These are phyloP conservation scores for Antrozous pallidus DNA, from an alignment of 2,797 vertebrate species.

Conservation along the genomic window DNA sequence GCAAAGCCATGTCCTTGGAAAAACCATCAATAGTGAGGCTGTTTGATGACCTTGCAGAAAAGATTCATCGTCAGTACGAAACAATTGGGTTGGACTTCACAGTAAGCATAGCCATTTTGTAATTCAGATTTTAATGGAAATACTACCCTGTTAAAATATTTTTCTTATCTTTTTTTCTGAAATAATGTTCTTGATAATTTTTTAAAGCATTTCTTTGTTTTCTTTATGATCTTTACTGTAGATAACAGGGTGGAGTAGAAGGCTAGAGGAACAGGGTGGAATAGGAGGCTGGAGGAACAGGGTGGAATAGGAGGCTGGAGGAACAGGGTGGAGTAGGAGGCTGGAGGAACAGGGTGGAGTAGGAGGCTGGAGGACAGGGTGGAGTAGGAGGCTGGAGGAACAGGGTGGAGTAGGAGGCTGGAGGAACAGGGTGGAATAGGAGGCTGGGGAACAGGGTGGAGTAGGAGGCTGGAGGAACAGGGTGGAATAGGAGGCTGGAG, in stretches of 20 bases:
- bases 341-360: neutral
- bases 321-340: neutral
- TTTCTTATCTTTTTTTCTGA: neutral
- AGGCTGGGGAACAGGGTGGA: too few species aligned
- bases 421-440: too few species aligned
- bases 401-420: neutral
- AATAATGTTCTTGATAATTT: neutral
- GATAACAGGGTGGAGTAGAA: neutral
- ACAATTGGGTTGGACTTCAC: constrained; percentile 94
- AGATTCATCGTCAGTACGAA: constrained; percentile 97
- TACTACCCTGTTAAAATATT: constrained; percentile 17
- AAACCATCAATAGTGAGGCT: constrained; percentile 98
- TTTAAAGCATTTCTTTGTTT: constrained; percentile 8
- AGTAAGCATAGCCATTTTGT: constrained; percentile 83
- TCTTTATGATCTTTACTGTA: neutral
- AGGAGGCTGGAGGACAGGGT: neutral
- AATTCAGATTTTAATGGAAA: constrained; percentile 12
- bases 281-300: neutral
- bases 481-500: neutral
- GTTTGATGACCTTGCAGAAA: constrained; percentile 97
- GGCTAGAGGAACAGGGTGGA: too few species aligned
- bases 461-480: neutral
- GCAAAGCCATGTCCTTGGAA: constrained; percentile 96
- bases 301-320: neutral
- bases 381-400: neutral